Base-by-base conservation (phyloP, 1,140 invertebrate genomes). In the Heliconius melpomene region DNA sequence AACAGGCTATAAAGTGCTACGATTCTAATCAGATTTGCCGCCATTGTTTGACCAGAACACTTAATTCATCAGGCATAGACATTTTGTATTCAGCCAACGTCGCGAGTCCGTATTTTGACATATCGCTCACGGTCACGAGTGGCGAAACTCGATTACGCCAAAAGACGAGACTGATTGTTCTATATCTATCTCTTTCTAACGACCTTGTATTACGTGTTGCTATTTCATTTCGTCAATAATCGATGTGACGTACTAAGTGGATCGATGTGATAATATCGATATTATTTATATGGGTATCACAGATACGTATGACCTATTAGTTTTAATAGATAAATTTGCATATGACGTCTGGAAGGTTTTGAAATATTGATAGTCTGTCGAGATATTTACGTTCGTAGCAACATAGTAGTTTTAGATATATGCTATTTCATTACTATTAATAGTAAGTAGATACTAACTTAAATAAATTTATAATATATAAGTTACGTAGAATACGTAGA, bases 91-190 rank as follows among this genome's bases (percentile, higher is more conserved):
- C 81, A 79, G 79, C 66, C 77, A 50, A 71, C 83, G 74, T 78
- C 75, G 54, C 40, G 71, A 72, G 52, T 70, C 77, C 77, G 76
- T 57, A 83, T 90, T 88, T 90, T 90, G 87, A 89, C 85, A 88
- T 85, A 87, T 86, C 79, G 83, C 82, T 81, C 88, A 91, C 84
- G 88, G 89, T 85, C 89, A 79, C 23, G 50, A 84, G 78, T 91
- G 89, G 87, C 88, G 88, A 91, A 91, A 91, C 84, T 78, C 66
- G 79, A 81, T 90, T 89, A 86, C 89, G 84, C 86, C 85, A 87
- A 77, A 81, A 81, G 82, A 81, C 83, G 82, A 54, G 84, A 74
- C 85, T 72, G 50, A 76, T 66, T 80, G 82, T 85, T 81, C 26
- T 87, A 81, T 83, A 79, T 9, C 82, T 79, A 77, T 88, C 87